Percentiles rank a stretch among this genome's conserved stretches.
Evolutionary conservation across 92 coral and sea anemone genomes (phyloP).

Genomic region (Paragorgia papillata): DNA sequence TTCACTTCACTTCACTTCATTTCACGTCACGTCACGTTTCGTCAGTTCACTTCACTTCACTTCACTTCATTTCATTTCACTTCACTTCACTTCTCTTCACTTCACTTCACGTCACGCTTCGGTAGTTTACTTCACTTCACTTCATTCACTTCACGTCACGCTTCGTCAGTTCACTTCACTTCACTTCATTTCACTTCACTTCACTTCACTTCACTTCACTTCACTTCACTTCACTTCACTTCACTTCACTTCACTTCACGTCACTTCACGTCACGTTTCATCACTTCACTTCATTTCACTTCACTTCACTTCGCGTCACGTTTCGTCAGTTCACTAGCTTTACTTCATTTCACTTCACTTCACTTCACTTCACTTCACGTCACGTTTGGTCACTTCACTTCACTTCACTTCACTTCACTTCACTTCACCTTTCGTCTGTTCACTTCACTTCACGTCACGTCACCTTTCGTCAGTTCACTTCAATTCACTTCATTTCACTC

Average conservation of each 20-base stretch:
- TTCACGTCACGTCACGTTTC: too few relatives aligned
- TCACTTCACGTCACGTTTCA: background rate
- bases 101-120: background rate
- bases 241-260: background rate
- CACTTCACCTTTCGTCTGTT: background rate
- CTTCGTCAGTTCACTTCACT: background rate
- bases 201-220: conserved; percentile 5
- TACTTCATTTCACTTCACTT: background rate
- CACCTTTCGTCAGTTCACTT: conserved; percentile 4
- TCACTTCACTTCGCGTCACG: background rate
- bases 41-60: background rate
- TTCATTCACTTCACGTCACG: background rate
- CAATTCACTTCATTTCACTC: conserved; percentile 13
- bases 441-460: conserved; percentile 5
- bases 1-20: background rate
- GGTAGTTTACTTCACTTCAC: background rate
- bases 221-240: background rate
- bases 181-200: conserved; percentile 26
- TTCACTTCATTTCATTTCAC: background rate
- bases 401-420: background rate
- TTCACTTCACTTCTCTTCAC: background rate
- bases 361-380: background rate
- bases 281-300: background rate
- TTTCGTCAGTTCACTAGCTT: background rate
- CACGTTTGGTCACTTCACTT: background rate